phyloP scores from a whole-genome alignment of 2,888 invertebrate genomes.

The Baccha elongata region DNA sequence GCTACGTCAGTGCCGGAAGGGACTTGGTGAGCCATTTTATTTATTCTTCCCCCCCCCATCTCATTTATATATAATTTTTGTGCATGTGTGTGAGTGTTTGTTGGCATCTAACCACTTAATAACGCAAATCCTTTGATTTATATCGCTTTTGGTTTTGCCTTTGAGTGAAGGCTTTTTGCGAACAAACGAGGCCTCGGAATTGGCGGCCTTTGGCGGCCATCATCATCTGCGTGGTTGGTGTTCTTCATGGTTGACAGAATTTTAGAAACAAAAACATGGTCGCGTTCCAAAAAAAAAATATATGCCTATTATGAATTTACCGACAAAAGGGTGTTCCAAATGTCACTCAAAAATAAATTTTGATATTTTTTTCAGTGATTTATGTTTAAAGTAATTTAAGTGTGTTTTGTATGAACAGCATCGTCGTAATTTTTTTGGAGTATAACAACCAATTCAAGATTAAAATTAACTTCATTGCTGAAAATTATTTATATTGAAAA shows the following conservation, averaged over 20 bases:
- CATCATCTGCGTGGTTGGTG: slow-evolving; percentile 28
- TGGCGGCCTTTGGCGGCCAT: slow-evolving; percentile 14
- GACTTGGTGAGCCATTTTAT: slow-evolving; percentile 81
- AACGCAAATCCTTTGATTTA: slow-evolving; percentile 74
- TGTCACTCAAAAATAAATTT: no score
- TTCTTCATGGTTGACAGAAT: slow-evolving; percentile 54
- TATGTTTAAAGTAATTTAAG: no score
- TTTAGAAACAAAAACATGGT: slow-evolving; percentile 57
- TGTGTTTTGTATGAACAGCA: no score
- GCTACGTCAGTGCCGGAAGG: slow-evolving; percentile 86
- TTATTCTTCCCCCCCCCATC: slow-evolving; percentile 24
- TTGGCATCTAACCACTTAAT: slow-evolving; percentile 72
- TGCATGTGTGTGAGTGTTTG: slow-evolving; percentile 50
- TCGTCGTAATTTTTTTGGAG: no score
- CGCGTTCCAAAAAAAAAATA: slow-evolving; percentile 35
- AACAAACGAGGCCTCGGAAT: not conserved
- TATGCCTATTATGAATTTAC: no score
- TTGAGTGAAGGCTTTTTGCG: slow-evolving; percentile 62
- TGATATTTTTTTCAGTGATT: no score
- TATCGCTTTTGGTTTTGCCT: slow-evolving; percentile 63
- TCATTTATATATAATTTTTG: not conserved
- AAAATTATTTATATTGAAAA: no score
- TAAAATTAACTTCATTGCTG: no score
- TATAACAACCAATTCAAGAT: no score
- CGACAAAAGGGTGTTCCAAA: no score